A percentile compares a stretch with the other conserved stretches of the same genome.
These are phyloP conservation scores for Zosterops lateralis DNA, from an alignment of 2,113 vertebrate genomes.

Conservation along the genomic window DNA sequence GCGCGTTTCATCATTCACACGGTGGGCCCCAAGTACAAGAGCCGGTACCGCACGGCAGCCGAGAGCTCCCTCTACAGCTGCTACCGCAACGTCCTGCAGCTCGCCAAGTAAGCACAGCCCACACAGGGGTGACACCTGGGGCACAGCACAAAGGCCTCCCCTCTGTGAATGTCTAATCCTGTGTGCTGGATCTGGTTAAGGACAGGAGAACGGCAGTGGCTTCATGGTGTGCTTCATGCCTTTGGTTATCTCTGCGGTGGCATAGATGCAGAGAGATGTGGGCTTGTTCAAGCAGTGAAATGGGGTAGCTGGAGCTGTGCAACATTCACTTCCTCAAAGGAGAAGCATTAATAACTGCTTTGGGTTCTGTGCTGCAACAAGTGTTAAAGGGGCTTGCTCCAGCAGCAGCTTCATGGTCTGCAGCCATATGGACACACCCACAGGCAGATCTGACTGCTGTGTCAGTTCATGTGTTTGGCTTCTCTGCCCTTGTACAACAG, in stretches of 20 bases:
- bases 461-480: not conserved
- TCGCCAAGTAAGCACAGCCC: conserved; percentile 79
- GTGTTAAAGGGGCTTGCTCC: not conserved
- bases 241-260: not conserved
- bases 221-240: accelerated
- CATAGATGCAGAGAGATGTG: not conserved
- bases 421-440: accelerated
- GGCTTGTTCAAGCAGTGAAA: not conserved
- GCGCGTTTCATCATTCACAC: conserved; percentile 96
- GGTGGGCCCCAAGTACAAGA: conserved; percentile 94
- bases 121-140: accelerated
- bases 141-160: not conserved
- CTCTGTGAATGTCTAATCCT: accelerated
- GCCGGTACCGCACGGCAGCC: conserved; percentile 91
- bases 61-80: conserved; percentile 96
- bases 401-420: not conserved
- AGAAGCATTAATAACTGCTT: not conserved
- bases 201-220: accelerated
- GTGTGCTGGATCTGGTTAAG: not conserved
- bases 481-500: not conserved
- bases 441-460: not conserved
- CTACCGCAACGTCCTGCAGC: conserved; percentile 91
- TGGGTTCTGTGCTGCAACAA: not conserved
- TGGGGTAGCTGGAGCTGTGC: not conserved
- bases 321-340: not conserved